Percentiles rank a stretch among this genome's conserved stretches.
Evolutionary conservation across 2,888 invertebrate species (phyloP).

Genomic region (Adineta ricciae): DNA sequence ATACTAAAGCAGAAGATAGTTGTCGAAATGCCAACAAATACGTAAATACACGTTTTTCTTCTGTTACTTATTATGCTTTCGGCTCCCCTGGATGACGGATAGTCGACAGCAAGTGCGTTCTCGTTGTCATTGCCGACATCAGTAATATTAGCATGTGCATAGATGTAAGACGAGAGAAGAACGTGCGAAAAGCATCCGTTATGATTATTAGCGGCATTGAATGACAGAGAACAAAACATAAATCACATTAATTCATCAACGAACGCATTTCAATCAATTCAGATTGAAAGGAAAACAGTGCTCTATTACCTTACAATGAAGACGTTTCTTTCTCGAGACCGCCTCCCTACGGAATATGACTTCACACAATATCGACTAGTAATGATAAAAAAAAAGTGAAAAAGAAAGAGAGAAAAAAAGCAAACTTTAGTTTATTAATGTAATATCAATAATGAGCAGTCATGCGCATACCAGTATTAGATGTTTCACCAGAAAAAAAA

Average conservation of each 20-base stretch:
- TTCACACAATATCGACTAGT: no score
- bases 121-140: neutral
- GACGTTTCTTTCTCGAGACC: no score
- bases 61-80: neutral
- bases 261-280: neutral
- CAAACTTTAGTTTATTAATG: neutral
- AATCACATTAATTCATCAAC: neutral
- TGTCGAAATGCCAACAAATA: neutral
- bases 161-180: neutral
- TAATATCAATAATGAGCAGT: neutral
- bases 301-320: no score
- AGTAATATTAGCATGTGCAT: neutral
- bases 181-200: neutral
- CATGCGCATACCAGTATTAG: neutral
- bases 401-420: neutral
- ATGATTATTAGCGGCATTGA: neutral
- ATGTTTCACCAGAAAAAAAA: neutral
- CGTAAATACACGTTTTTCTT: neutral
- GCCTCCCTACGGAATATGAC: no score
- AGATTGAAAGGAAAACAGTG: neutral
- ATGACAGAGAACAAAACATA: neutral
- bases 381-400: neutral
- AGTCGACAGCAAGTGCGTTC: neutral
- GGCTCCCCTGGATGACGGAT: neutral
- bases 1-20: neutral